Conservation (phyloP, 2,888 invertebrate genomes). For the Macrophya annulata region DNA sequence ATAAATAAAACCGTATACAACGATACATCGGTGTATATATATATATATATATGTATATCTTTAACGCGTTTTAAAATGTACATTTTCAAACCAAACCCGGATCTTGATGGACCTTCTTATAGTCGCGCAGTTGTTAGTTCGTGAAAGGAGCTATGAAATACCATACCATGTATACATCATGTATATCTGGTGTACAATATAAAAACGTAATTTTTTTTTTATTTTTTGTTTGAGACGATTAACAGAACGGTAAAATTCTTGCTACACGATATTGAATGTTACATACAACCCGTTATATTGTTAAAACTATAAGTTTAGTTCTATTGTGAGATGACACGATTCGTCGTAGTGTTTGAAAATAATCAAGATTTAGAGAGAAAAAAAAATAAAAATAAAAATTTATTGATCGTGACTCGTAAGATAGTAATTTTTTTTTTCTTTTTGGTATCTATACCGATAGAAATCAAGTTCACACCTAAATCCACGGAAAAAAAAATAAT, state of each 20-base stretch:
- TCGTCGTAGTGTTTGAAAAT: not conserved
- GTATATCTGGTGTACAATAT: not conserved
- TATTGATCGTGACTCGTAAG: slow-evolving; percentile 10
- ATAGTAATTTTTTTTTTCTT: not conserved
- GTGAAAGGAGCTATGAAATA: not conserved
- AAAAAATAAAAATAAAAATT: not conserved
- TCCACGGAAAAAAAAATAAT: not conserved
- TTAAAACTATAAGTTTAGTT: not conserved
- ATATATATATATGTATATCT: too few species aligned
- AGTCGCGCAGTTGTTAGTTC: not conserved
- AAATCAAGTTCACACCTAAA: not conserved
- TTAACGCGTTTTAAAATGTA: not conserved
- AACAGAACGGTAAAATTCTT: not conserved
- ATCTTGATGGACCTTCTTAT: not conserved
- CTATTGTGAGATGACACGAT: not conserved
- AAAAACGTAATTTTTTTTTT: not conserved
- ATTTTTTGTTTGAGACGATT: too few species aligned
- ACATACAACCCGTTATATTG: not conserved
- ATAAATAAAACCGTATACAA: too few species aligned
- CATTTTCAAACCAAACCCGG: not conserved
- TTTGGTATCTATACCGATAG: too few species aligned
- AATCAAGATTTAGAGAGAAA: not conserved
- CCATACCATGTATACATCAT: not conserved
- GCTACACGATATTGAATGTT: not conserved
- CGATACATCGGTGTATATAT: too few species aligned